Evolutionary conservation across 2,113 vertebrate genomes (phyloP).

Genomic region (Phainopepla nitens): DNA sequence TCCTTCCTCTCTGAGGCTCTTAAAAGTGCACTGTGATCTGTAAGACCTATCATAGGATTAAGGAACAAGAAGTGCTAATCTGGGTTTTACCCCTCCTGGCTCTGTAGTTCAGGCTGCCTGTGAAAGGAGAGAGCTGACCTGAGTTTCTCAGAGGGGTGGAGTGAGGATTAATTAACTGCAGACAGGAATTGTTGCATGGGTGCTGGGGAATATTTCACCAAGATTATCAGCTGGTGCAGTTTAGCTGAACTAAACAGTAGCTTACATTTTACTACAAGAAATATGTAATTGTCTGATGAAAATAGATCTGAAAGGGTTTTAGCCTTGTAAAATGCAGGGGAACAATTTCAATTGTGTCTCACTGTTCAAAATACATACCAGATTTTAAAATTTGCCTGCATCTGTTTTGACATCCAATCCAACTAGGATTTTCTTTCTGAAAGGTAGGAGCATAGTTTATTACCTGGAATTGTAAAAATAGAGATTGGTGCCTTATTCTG

Average conservation of each 20-base stretch:
- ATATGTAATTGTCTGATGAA: not conserved
- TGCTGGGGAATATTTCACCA: not conserved
- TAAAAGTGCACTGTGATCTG: not conserved
- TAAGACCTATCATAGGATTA: not conserved
- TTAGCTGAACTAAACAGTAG: not conserved
- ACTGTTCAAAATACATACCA: not conserved
- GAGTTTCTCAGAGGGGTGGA: not conserved
- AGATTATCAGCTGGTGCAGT: not conserved
- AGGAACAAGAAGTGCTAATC: not conserved
- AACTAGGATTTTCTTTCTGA: not conserved
- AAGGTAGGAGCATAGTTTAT: not conserved
- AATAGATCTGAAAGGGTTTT: not conserved
- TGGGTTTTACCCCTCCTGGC: not conserved
- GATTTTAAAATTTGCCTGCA: not conserved
- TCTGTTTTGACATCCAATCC: not conserved
- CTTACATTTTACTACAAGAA: not conserved
- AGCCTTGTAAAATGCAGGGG: not conserved
- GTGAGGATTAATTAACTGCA: not conserved
- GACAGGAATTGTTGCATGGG: not conserved
- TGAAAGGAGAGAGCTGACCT: not conserved
- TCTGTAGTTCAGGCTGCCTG: not conserved
- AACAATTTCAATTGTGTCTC: not conserved
- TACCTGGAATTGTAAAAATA: not conserved
- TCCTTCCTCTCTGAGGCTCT: not conserved
- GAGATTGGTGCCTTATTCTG: not conserved